These are phyloP conservation scores for Steinernema khuongi DNA, from an alignment of 1,140 invertebrate species.

Conservation along the genomic window DNA sequence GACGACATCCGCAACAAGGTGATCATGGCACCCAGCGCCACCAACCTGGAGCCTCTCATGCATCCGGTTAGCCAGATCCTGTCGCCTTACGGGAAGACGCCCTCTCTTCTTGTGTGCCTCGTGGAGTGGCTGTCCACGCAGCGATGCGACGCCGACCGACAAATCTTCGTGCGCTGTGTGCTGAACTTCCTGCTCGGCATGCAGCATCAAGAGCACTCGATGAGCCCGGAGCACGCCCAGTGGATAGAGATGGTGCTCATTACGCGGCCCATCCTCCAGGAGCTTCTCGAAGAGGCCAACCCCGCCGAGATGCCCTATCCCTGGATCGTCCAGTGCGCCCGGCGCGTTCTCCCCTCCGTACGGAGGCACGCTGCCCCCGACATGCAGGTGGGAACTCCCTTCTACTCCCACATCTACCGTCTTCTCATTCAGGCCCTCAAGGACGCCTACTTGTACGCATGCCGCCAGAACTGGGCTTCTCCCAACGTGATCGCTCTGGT, in stretches of 20 bases:
- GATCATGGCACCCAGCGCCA: neutral
- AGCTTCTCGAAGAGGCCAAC: neutral
- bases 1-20: neutral
- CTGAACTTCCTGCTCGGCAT: neutral
- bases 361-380: neutral
- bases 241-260: constrained; percentile 2
- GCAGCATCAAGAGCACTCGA: no score
- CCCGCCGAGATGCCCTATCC: constrained; percentile 2
- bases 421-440: no score
- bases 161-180: neutral
- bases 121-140: constrained; percentile 19
- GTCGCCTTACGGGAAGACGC: neutral
- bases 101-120: neutral
- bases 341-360: neutral
- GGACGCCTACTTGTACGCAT: constrained; percentile 10
- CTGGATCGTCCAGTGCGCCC: constrained; percentile 17
- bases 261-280: neutral
- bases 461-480: constrained; percentile 11
- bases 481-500: constrained; percentile 15
- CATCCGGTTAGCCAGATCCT: constrained; percentile 1
- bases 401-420: no score
- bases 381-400: constrained; percentile 3
- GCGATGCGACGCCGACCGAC: neutral
- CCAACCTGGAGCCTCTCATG: neutral
- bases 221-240: neutral